phyloP scores from a whole-genome alignment of 2,113 vertebrate genomes.

The Phodopus roborovskii region DNA sequence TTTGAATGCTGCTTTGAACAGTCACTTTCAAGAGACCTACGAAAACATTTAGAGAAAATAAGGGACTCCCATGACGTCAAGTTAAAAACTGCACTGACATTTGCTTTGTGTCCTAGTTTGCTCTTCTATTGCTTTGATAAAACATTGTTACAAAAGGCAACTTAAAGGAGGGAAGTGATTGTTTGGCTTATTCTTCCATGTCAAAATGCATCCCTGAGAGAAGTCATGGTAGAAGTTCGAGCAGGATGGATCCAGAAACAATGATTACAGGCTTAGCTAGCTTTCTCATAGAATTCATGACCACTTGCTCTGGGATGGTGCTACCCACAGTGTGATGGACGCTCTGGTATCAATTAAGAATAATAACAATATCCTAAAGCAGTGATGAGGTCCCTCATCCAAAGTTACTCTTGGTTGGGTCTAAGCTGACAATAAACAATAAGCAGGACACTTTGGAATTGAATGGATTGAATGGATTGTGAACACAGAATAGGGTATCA shows the following conservation, averaged over 20 bases:
- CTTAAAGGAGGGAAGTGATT: not conserved
- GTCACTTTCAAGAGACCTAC: not conserved
- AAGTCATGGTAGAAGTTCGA: not conserved
- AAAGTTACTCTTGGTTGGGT: not conserved
- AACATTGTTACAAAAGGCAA: not conserved
- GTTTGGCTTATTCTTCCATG: not conserved
- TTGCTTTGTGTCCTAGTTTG: not conserved
- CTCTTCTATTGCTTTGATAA: not conserved
- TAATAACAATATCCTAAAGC: not conserved
- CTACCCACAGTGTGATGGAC: not conserved
- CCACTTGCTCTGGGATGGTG: not conserved
- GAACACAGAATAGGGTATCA: not conserved
- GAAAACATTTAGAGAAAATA: not conserved
- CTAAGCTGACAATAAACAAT: not conserved
- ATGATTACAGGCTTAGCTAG: too few species aligned
- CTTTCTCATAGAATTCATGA: not conserved
- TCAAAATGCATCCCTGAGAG: not conserved
- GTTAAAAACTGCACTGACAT: not conserved
- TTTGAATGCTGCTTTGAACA: not conserved
- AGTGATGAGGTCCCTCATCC: not conserved
- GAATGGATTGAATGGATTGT: not conserved
- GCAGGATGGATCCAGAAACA: not conserved
- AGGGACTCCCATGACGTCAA: not conserved
- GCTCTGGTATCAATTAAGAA: not conserved
- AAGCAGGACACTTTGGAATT: too few species aligned